phyloP scores from a whole-genome alignment of 2,113 vertebrate species.

The Calypte anna region DNA sequence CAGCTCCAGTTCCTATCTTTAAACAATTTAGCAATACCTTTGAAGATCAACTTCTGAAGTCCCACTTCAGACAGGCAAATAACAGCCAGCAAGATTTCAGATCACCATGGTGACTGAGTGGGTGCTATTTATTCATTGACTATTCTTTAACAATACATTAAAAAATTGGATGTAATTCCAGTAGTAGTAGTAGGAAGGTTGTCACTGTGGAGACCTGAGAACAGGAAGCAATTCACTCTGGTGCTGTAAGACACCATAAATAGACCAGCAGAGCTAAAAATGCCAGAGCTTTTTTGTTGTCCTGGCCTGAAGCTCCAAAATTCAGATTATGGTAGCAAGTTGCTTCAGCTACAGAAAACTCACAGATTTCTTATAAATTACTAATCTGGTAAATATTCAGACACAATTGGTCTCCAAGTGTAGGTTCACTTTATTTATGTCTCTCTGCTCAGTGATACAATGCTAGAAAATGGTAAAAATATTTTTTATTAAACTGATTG shows the following conservation, averaged over 20 bases:
- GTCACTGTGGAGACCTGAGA: constrained; percentile 25
- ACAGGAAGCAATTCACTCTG: constrained; percentile 2
- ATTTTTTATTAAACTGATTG: not conserved
- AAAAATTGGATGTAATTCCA: not conserved
- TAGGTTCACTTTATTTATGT: not conserved
- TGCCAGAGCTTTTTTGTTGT: constrained; percentile 8
- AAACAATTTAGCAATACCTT: not conserved
- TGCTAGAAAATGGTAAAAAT: not conserved
- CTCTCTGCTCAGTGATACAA: not conserved
- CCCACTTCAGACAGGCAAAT: not conserved
- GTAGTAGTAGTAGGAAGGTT: constrained; percentile 26
- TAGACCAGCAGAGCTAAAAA: constrained; percentile 49
- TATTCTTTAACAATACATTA: not conserved
- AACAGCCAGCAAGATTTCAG: not conserved
- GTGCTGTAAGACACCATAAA: constrained; percentile 36
- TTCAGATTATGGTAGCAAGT: not conserved
- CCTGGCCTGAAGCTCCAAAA: constrained; percentile 1
- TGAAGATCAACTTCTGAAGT: not conserved
- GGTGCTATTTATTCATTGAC: constrained; percentile 1
- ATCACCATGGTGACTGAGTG: constrained; percentile 12
- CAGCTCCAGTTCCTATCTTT: not conserved
- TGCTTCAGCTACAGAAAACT: not conserved
- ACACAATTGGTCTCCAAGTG: not conserved
- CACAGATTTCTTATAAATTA: not conserved
- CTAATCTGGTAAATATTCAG: not conserved